Evolutionary conservation across 1,140 invertebrate genomes (phyloP), one percentile per base, ranked within the genome.

Genomic region (Atopsyche davidsoni): DNA sequence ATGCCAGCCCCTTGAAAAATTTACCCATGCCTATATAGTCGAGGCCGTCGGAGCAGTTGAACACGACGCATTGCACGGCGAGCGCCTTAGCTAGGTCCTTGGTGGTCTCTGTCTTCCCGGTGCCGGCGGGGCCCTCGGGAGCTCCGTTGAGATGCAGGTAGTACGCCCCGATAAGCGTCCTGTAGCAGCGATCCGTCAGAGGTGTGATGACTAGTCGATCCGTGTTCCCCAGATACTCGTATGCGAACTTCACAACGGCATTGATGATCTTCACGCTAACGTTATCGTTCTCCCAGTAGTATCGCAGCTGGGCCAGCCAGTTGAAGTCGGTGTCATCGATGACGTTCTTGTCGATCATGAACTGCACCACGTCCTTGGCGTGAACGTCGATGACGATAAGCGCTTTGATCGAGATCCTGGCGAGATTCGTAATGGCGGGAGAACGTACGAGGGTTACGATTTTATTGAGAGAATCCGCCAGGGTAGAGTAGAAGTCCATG

Each of bases 21-120:
- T 93, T 94, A 18, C 92, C 89, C 81, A 96, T 89, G 23, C 89
- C 89, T 62, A 92, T 90, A 64, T 92, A 94, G 66, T 96, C 90
- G 35, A 96, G 68, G n/a, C 79, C 88, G 68, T 92, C 89, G 0
- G 88, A 92, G 61, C 90, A 93, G 64, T 92, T 92, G 62, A 94
- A 93, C 0, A 94, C 89, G 0, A 94, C 87, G 63, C 89, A 92
- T 61, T 90, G 89, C 53, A 90, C 86, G 1, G 89, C 89, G 32
- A 92, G 63, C 0, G 87, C 80, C 68, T 92, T 93, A 2, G 89
- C 88, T 49, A 93, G 75, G 76, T 94, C 89, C 72, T 94, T 94
- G 0, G 88, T 92, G 0, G 92, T 94, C 75, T 96, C 93, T 1
- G 92, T 96, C 75, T 96, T 96, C 1, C 93, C 93, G 0, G 92